phyloP scores from a whole-genome alignment of 2,888 invertebrate genomes.

The Seira sanloemensis region DNA sequence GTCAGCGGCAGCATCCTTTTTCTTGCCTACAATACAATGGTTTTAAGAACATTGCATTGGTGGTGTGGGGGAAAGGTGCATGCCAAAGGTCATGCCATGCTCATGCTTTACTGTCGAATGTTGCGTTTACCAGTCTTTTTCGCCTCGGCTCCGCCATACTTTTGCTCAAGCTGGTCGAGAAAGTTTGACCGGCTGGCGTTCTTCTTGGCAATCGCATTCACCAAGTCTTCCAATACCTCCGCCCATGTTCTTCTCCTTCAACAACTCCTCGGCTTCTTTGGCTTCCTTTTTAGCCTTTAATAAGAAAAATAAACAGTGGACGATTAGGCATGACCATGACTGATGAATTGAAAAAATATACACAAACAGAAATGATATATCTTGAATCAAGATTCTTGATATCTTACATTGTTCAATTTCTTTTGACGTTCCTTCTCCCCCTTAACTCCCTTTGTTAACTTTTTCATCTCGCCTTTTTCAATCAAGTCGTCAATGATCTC shows the following conservation, averaged over 20 bases:
- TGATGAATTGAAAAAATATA: too few relatives aligned
- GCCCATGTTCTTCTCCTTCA: slow-evolving; percentile 58
- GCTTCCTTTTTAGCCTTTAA: slow-evolving; percentile 69
- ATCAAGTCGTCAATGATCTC: slow-evolving; percentile 64
- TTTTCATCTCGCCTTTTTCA: slow-evolving; percentile 56
- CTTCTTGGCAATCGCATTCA: slow-evolving; percentile 60
- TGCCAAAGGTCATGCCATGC: too few relatives aligned
- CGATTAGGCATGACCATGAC: neutral
- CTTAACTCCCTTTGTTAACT: slow-evolving; percentile 47
- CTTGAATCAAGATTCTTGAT: neutral
- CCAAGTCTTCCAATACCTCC: slow-evolving; percentile 59
- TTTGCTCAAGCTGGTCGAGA: slow-evolving; percentile 67
- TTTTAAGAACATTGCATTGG: neutral
- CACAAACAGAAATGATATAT: too few relatives aligned
- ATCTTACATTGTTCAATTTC: slow-evolving; percentile 64
- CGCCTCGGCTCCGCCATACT: slow-evolving; percentile 58
- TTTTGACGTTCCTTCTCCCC: slow-evolving; percentile 46
- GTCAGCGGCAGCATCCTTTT: slow-evolving; percentile 18
- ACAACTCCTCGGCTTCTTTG: slow-evolving; percentile 68
- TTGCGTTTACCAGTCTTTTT: slow-evolving; percentile 23
- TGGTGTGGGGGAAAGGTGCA: neutral
- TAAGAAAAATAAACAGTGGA: neutral
- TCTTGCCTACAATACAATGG: slow-evolving; percentile 27
- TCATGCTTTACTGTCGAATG: neutral
- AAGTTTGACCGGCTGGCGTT: slow-evolving; percentile 44